These are phyloP conservation scores for Lytechinus pictus DNA, from an alignment of 35 echinoderm and acorn worm species.

Conservation along the genomic window DNA sequence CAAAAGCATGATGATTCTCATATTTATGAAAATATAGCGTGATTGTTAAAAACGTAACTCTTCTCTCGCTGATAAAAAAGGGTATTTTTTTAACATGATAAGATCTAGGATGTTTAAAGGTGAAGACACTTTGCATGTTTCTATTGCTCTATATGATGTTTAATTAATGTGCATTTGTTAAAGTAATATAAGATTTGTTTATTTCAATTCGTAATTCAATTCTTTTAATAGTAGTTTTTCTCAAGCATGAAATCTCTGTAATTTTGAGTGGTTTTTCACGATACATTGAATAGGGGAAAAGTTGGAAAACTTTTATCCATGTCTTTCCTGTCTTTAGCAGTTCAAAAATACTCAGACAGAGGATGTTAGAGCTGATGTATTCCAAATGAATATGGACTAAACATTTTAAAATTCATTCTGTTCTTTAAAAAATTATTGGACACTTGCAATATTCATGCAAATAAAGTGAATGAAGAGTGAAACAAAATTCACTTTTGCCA, in stretches of 20 bases:
- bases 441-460: no score
- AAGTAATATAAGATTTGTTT: neutral
- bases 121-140: neutral
- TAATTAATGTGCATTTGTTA: neutral
- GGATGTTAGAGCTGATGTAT: no score
- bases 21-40: slow-evolving; percentile 46
- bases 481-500: no score
- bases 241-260: neutral
- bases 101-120: neutral
- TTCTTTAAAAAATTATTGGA: no score
- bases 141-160: neutral
- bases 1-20: slow-evolving; percentile 25
- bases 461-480: no score
- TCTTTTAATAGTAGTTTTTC: neutral
- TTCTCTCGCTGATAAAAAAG: neutral
- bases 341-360: no score
- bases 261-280: neutral
- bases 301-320: no score
- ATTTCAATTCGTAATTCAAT: neutral
- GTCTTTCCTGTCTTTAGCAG: neutral
- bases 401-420: no score
- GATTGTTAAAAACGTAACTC: neutral
- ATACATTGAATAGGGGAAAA: no score
- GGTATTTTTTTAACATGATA: neutral
- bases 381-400: no score